Base-by-base conservation (phyloP, 2,888 invertebrate genomes). In the Drosophila kanekoi region DNA sequence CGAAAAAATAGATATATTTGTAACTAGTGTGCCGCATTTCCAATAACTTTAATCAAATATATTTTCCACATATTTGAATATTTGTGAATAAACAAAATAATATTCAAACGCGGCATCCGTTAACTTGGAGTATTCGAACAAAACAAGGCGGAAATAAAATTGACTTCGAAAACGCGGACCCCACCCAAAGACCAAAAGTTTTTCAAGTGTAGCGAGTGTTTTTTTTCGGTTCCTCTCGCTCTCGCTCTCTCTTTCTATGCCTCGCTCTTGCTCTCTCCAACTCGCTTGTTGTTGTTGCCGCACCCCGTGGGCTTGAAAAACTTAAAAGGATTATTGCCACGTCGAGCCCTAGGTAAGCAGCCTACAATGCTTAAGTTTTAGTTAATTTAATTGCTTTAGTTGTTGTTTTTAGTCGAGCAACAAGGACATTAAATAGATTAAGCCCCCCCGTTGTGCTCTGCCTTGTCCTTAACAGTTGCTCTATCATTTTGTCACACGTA, bases 101-200 rank as follows among this genome's bases (percentile, higher is more conserved):
- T 13, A 32, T 45, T 10, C 45, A 20, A 5, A 28, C 32, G 9
- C 20, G 41, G 37, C 16, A 49, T 62, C 18, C 16, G 10, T 33
- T 51, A 43, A 43, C 37, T 45, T 44, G 9, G 16, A 37, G 33
- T 51, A 40, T 43, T 37, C 16, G 45, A 54, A n/a, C n/a, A 48
- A 65, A 66, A 58, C 74, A 73, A 75, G 41, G 54, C 56, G 28
- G 28, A 28, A 28, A 28, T 28, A 8, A 2, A 28, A 8, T 28
- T 28, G 28, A 8, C 28, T 28, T 28, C 60, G 65, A 74, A 62
- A 65, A 60, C 8, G 53, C 53, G 60, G 74, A 79, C 79, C 89
- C 83, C 84, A 83, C 81, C 89, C 87, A 81, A 77, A 77, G 47
- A 52, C 62, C 60, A 65, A 76, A 87, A 68, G 79, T 81, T 84